Evolutionary conservation across 2,113 vertebrate genomes (phyloP), one percentile per base, ranked within the genome.

Genomic region (Lophochroa leadbeateri): DNA sequence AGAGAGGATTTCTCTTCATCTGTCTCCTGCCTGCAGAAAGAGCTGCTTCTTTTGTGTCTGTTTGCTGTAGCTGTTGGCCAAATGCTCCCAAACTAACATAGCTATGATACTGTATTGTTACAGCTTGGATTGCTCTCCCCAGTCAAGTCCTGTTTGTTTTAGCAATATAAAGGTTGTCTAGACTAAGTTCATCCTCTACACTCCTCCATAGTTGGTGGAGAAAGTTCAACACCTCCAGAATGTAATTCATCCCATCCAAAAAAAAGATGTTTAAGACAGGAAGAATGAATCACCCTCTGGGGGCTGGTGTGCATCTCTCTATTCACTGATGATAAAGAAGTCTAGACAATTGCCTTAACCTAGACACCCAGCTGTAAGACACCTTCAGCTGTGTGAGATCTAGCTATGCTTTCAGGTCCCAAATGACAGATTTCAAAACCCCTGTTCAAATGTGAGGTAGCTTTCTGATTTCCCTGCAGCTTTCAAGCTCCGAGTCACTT

Each of bases 231-330:
- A 97, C 84, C 93, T 96, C 95, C 95, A 91, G 89, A 89, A 90
- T 91, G 94, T 89, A 96, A 96, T 97, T 95, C 86, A 97, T 97
- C 91, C 94, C 77, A 57, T 82, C 93, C 84, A 55, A 91, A 96
- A 96, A 96, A 96, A 96, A 97, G 95, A 82, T 65, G 81, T 72
- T 70, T 89, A 92, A 96, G 96, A 88, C 90, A 94, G 89, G 94
- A 96, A 92, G 86, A 95, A 96, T 97, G 95, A 96, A 95, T 97
- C 94, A 96, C 86, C 94, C 96, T 96, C 95, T 94, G 96, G 96
- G 81, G 94, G 95, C 5, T 96, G 96, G 91, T 85, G 65, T 3
- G 8, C 27, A 69, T 95, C 77, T 90, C 95, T 95, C 77, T 96
- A 74, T 94, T 96, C 94, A 92, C 74, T 72, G 91, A 92, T 92